Percentiles rank a stretch among this genome's conserved stretches.
These are phyloP conservation scores for Tapirus indicus DNA, from an alignment of 2,797 vertebrate species.

Conservation along the genomic window DNA sequence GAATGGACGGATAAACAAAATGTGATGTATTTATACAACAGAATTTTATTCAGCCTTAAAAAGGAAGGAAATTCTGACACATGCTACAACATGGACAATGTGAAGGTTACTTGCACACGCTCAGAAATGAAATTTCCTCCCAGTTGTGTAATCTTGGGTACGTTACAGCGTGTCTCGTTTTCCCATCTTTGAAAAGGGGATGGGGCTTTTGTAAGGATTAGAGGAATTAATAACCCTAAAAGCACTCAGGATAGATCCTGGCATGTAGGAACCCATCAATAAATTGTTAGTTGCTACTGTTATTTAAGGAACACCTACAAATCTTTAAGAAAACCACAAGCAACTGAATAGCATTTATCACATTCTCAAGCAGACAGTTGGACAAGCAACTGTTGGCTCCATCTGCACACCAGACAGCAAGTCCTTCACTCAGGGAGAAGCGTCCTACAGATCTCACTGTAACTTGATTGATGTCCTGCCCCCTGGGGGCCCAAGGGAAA, in stretches of 20 bases:
- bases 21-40: not conserved
- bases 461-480: not conserved
- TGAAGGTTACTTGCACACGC: no score
- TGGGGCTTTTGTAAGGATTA: not conserved
- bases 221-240: not conserved
- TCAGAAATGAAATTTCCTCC: not conserved
- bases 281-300: not conserved
- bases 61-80: not conserved
- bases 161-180: not conserved
- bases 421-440: not conserved
- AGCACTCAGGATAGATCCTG: not conserved
- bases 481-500: not conserved
- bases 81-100: not conserved
- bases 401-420: rapidly evolving
- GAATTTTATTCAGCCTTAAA: not conserved
- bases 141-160: not conserved
- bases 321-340: not conserved
- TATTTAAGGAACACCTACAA: not conserved
- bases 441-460: not conserved
- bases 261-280: not conserved
- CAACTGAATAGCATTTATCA: not conserved
- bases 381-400: not conserved
- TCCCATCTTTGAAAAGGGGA: not conserved
- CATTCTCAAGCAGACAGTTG: not conserved
- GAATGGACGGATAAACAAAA: not conserved